Evolutionary conservation across 2,888 invertebrate genomes (phyloP), one percentile per base, ranked within the genome.

Genomic region (Cerastis rubricosa): DNA sequence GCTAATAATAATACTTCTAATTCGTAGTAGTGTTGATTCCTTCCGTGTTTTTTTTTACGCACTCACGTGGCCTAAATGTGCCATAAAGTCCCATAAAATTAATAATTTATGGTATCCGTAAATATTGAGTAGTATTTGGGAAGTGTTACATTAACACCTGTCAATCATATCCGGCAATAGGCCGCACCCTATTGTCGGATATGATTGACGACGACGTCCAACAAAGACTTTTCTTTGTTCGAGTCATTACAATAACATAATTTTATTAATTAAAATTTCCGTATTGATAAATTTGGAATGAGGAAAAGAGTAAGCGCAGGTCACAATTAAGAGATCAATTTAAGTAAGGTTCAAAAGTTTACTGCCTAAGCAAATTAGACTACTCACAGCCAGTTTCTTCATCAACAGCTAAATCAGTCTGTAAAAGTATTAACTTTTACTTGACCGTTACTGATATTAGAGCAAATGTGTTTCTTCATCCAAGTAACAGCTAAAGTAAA

Each of bases 21-120:
- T 65, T 72, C 49, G 6, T 25, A 17, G 19, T 29, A 76, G 51
- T 43, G 6, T 65, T 57, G 35, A 49, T 51, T 65, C 54, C 22
- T 78, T 78, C 64, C 78, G 78, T 54, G 14, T 40, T 47, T 17
- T 45, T 65, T 29, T 70, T 64, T 29, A 3, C 1, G 14, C 12
- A 22, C 9, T 72, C 71, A 43, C 49, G 76, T 67, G 64, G 6
- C 43, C 0, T 35, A 61, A 66, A 75, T 59, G 40, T 54, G n/a
- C 40, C 11, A 22, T 71, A 29, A 47, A 64, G 9, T 40, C 35
- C 25, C 9, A 29, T 70, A 54, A 43, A 70, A 12, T 40, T 35
- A 19, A 51, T 69, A 17, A 63, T 63, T 51, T 47, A 59, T 49
- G 19, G 11, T 22, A 61, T 54, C 19, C 17, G 47, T 49, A 54